Evolutionary conservation across 2,797 vertebrate species (phyloP), one percentile per base, ranked within the genome.

Genomic region (Cuniculus paca): DNA sequence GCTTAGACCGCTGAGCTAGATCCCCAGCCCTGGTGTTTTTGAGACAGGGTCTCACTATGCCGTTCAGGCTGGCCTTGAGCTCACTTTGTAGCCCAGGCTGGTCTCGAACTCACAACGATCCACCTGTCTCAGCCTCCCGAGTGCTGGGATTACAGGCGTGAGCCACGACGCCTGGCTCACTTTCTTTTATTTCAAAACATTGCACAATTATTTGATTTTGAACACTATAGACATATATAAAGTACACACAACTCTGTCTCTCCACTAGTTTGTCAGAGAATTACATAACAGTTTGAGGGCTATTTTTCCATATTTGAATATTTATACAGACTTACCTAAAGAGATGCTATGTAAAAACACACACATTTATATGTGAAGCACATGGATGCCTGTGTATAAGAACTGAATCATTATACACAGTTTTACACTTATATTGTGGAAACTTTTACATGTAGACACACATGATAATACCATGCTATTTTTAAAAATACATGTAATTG

Each of bases 121-220:
- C n/a, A n/a, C n/a, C n/a, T n/a, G n/a, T n/a, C n/a, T n/a, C n/a
- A n/a, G n/a, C n/a, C n/a, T n/a, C n/a, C n/a, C n/a, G n/a, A n/a
- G n/a, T n/a, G n/a, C n/a, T n/a, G n/a, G n/a, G n/a, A n/a, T n/a
- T n/a, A n/a, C n/a, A n/a, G n/a, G n/a, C n/a, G n/a, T n/a, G n/a
- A n/a, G n/a, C n/a, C n/a, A n/a, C n/a, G n/a, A n/a, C n/a, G n/a
- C n/a, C n/a, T n/a, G n/a, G n/a, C n/a, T n/a, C 19, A 60, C 3
- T 75, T 82, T 89, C 20, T 95, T 95, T 84, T 85, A 65, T 39
- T 80, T 65, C 60, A 78, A 94, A 95, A 72, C 83, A 65, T 88
- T 90, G 72, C 31, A 92, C 28, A 9, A 28, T 84, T 34, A 77
- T 90, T 88, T 91, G 42, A 80, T 56, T 92, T 94, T 85, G 84